Evolutionary conservation across 2,797 vertebrate genomes (phyloP).

Genomic region (Gymnocypris eckloni): DNA sequence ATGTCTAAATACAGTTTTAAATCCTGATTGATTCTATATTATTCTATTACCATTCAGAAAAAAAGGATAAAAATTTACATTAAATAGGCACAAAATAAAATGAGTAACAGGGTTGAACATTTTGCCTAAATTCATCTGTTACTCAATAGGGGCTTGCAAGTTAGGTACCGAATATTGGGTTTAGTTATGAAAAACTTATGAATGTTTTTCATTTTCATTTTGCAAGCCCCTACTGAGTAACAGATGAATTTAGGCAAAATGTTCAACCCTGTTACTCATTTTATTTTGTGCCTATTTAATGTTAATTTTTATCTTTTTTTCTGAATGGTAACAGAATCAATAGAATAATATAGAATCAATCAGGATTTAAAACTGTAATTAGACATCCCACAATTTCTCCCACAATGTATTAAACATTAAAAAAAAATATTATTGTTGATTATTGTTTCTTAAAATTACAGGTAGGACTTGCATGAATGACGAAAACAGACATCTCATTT

Average conservation of each 20-base stretch:
- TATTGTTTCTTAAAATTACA: background rate
- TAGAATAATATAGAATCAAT: background rate
- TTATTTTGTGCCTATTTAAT: background rate
- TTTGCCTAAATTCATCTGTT: background rate
- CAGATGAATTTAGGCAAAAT: background rate
- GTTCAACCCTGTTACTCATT: background rate
- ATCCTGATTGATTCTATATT: background rate
- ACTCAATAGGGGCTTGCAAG: background rate
- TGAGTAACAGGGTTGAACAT: background rate
- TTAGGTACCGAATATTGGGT: background rate
- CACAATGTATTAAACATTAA: background rate
- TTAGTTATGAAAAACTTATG: background rate
- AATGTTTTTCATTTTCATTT: no score
- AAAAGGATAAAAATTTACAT: no score
- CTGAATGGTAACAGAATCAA: background rate
- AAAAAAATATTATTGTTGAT: no score
- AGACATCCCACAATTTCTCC: background rate
- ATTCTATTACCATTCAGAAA: background rate
- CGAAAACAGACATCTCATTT: background rate
- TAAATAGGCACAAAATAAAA: background rate
- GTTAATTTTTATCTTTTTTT: background rate
- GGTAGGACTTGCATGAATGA: background rate
- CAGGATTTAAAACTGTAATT: conserved; percentile 5
- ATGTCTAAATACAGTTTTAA: background rate
- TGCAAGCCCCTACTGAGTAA: background rate